phyloP scores from a whole-genome alignment of 2,113 vertebrate species.

The Merops nubicus region DNA sequence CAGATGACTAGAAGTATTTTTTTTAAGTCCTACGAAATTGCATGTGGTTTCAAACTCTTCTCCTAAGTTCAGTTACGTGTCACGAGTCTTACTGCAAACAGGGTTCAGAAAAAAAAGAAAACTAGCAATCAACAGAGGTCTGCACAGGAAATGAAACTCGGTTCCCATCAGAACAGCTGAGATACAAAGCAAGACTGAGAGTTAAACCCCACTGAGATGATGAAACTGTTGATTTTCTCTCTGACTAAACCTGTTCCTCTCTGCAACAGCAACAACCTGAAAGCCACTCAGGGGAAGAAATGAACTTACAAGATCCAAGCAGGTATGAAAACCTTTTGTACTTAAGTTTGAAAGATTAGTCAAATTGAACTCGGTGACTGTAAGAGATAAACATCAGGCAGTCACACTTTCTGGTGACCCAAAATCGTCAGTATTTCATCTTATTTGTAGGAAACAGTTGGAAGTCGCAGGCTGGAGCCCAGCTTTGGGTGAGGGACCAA shows the following conservation, averaged over 20 bases:
- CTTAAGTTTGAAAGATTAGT: not conserved
- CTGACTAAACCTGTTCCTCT: conserved; percentile 48
- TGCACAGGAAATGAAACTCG: conserved; percentile 39
- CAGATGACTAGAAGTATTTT: not conserved
- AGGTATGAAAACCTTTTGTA: fast-evolving
- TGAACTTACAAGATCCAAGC: not conserved
- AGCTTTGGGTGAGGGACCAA: not conserved
- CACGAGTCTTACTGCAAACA: not conserved
- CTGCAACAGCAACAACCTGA: not conserved
- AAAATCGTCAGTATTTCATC: fast-evolving
- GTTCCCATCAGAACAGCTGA: conserved; percentile 46
- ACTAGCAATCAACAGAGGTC: not conserved
- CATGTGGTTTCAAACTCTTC: not conserved
- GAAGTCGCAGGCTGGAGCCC: not conserved
- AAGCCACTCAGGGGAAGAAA: not conserved
- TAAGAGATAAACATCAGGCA: not conserved
- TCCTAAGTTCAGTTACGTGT: not conserved
- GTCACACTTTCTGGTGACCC: not conserved
- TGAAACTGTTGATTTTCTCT: not conserved
- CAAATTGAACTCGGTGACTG: fast-evolving
- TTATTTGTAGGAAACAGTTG: no score
- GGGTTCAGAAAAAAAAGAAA: not conserved
- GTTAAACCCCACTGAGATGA: not conserved
- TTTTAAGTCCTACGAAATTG: fast-evolving
- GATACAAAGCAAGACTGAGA: not conserved